Base-by-base conservation (phyloP, 2,888 invertebrate species). In the Hirtodrosophila trivittata region DNA sequence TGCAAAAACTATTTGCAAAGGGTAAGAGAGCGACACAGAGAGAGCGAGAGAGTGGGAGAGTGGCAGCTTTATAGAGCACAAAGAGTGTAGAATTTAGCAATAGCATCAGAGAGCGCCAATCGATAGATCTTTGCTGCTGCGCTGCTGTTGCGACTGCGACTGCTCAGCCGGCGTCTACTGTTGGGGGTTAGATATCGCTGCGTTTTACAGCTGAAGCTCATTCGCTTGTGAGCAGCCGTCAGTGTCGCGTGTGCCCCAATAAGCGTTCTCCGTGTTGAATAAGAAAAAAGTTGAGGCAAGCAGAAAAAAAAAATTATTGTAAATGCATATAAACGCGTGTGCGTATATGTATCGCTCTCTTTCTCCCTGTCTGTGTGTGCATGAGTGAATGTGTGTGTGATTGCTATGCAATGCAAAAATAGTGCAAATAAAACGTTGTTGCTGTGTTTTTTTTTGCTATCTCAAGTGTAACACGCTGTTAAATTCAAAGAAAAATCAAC, bases 191-290 rank as follows among this genome's bases (percentile, higher is more conserved):
- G 76, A 41, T 43, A 41, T 6, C 13, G 52, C 12, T 45, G 58
- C 26, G 72, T 52, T 71, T 25, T 12, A 6, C 56, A 38, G 43
- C 55, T 46, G 59, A 18, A 41, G 56, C 57, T 87, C 88, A 84
- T 85, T 84, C 88, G 83, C 75, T 82, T 75, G 75, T 55, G 73
- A 84, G 88, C 83, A 76, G 87, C 85, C 87, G 87, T 82, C 88
- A 86, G 88, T 85, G 88, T 77, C 66, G 83, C 78, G 80, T 87
- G 88, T 77, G 87, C 82, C 77, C 63, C 37, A 60, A 37, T 9
- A 62, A 77, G 64, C 49, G 59, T 51, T 54, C 14, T 35, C 18
- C 5, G 6, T 14, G 63, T 54, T 42, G 10, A 51, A 76, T 26
- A 55, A n/a, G n/a, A n/a, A 54, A 64, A 62, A 47, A 71, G 28